These are phyloP conservation scores for Gobiocypris rarus DNA, from an alignment of 2,113 vertebrate genomes.

Conservation along the genomic window DNA sequence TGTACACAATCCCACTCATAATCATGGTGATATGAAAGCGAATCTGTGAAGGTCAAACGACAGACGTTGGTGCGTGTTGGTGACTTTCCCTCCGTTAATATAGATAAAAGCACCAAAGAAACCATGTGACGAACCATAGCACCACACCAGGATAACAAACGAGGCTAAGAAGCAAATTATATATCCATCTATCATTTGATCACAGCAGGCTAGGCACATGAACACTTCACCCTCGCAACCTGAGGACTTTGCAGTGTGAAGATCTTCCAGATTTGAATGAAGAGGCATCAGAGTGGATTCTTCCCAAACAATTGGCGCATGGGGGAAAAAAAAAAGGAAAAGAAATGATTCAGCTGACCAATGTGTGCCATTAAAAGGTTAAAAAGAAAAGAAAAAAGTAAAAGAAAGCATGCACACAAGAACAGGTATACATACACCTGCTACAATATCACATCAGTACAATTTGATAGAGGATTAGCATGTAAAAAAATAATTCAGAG, in stretches of 20 bases:
- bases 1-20: constrained; percentile 21
- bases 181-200: constrained; percentile 34
- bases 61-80: background rate
- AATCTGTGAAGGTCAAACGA: constrained; percentile 10
- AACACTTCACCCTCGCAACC: constrained; percentile 33
- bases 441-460: constrained; percentile 51
- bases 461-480: constrained; percentile 46
- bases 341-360: constrained; percentile 31
- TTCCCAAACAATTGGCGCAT: constrained; percentile 4
- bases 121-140: constrained; percentile 42
- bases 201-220: constrained; percentile 51
- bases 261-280: constrained; percentile 33
- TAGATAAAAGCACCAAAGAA: constrained; percentile 42
- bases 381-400: constrained; percentile 20
- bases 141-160: constrained; percentile 45
- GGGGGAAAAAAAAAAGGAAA: constrained; percentile 30
- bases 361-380: constrained; percentile 28
- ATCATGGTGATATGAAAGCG: constrained; percentile 22
- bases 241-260: constrained; percentile 52
- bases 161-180: constrained; percentile 32
- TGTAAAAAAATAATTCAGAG: constrained; percentile 48
- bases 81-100: background rate
- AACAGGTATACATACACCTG: constrained; percentile 55
- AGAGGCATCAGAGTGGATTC: constrained; percentile 26
- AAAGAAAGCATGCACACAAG: constrained; percentile 55